These are phyloP conservation scores for Orchestia grillus DNA, from an alignment of 1,140 invertebrate genomes.

Conservation along the genomic window DNA sequence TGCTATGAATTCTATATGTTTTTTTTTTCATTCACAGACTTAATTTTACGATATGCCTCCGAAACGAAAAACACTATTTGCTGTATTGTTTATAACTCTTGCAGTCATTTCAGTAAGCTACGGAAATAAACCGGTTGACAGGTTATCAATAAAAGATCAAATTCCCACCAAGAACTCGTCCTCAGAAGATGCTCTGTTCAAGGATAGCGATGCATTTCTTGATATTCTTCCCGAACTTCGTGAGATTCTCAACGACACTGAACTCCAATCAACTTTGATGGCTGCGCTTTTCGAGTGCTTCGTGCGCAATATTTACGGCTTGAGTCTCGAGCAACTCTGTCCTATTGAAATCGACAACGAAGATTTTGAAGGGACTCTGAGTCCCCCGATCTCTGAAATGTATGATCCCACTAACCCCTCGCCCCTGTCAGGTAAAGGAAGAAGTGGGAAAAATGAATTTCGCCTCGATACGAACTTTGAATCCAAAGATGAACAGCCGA, in stretches of 20 bases:
- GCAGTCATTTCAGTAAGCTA: background rate
- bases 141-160: background rate
- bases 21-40: background rate
- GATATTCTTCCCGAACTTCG: background rate
- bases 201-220: background rate
- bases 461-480: background rate
- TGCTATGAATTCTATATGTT: background rate
- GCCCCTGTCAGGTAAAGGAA: background rate
- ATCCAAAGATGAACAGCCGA: background rate
- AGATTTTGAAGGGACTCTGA: background rate
- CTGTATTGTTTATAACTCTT: background rate
- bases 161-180: background rate
- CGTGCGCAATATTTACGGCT: background rate
- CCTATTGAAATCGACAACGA: conserved; percentile 2
- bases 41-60: background rate
- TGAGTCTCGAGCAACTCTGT: background rate
- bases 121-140: background rate
- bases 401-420: background rate
- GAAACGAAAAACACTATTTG: background rate
- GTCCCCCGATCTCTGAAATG: background rate
- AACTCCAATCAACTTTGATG: background rate
- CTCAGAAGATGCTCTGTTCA: background rate
- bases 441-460: background rate
- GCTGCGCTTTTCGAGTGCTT: background rate
- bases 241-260: background rate